Percentiles rank a stretch among this genome's conserved stretches.
Conservation (phyloP, 2,888 invertebrate species). For the Exephanes ischioxanthus region DNA sequence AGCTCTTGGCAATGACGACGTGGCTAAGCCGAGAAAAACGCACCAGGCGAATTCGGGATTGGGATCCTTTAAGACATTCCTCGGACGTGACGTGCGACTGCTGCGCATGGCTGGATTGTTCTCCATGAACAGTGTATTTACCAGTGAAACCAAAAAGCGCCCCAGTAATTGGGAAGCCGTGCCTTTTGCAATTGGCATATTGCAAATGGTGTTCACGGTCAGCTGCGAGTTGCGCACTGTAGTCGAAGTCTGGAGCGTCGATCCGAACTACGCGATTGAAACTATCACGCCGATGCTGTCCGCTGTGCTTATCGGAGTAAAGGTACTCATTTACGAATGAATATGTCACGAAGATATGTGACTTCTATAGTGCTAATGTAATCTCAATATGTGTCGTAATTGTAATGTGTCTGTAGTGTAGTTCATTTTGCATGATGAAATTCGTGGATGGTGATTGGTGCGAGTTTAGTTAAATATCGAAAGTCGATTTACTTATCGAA, state of each 20-base stretch:
- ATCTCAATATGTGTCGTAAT: too few species aligned
- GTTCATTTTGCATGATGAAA: too few species aligned
- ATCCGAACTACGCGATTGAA: constrained; percentile 29
- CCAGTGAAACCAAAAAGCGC: background rate
- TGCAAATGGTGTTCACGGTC: constrained; percentile 14
- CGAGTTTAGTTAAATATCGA: too few species aligned
- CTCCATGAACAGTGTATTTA: constrained; percentile 47
- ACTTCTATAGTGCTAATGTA: too few species aligned
- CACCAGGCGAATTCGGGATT: background rate
- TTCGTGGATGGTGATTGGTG: too few species aligned
- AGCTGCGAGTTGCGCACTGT: constrained; percentile 32
- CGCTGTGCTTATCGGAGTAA: constrained; percentile 29
- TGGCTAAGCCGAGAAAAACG: background rate
- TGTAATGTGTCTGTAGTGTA: too few species aligned
- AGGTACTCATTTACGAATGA: constrained; percentile 23
- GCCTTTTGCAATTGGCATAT: constrained; percentile 30
- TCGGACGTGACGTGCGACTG: constrained; percentile 31
- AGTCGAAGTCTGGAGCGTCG: constrained; percentile 27
- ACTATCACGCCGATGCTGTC: constrained; percentile 29
- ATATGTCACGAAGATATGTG: too few species aligned
- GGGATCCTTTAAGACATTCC: constrained; percentile 27
- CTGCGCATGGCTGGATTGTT: constrained; percentile 41
- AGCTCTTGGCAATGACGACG: background rate
- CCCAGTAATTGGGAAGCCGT: constrained; percentile 31
- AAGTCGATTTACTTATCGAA: too few species aligned